Evolutionary conservation across 23 tunicate genomes (phyloP).

Genomic region (Aplidium turbinatum): DNA sequence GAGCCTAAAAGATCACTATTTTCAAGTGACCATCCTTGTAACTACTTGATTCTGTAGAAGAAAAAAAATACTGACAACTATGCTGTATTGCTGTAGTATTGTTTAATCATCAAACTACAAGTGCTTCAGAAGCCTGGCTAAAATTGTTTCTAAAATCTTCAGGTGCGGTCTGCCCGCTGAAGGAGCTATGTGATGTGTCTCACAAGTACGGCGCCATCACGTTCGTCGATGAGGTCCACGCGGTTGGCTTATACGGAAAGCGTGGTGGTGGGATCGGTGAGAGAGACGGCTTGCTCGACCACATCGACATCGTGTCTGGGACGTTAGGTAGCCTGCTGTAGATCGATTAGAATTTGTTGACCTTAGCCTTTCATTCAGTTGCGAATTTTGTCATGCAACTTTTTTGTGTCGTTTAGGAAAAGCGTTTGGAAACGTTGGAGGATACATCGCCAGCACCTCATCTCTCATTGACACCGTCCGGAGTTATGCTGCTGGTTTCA

Average conservation of each 20-base stretch:
- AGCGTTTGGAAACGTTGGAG: constrained; percentile 96
- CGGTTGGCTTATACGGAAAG: constrained; percentile 94
- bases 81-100: no score
- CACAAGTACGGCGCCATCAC: constrained; percentile 97
- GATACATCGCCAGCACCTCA: constrained; percentile 85
- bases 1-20: no score
- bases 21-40: no score
- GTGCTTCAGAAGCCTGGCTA: no score
- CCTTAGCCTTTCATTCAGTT: no score
- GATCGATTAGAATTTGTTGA: no score
- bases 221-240: constrained; percentile 97
- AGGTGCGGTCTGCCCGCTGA: constrained; percentile 93
- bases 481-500: constrained; percentile 94
- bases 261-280: constrained; percentile 96
- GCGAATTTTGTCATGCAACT: no score
- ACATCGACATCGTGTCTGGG: constrained; percentile 93
- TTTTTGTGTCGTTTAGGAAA: no score
- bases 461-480: constrained; percentile 77
- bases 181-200: constrained; percentile 88
- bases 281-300: constrained; percentile 69
- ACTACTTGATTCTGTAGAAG: no score
- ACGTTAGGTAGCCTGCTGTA: constrained; percentile 94
- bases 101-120: no score
- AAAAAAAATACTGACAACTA: no score
- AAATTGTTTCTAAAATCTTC: no score